These are phyloP conservation scores for Alouatta palliata DNA, from an alignment of 2,113 vertebrate genomes.

Conservation along the genomic window DNA sequence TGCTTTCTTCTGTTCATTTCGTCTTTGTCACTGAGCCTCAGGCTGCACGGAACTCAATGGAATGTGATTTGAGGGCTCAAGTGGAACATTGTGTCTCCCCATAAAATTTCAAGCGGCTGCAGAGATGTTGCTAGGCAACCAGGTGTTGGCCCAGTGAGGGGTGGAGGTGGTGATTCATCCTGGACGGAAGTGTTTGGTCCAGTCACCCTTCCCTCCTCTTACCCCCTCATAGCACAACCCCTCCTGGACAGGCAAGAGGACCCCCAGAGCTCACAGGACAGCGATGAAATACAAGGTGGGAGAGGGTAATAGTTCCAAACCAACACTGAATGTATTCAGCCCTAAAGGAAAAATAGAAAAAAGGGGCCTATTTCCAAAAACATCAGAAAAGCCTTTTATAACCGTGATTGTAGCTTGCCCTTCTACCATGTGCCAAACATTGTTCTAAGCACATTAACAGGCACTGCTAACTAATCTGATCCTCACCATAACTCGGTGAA, in stretches of 20 bases:
- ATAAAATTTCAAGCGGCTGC: background rate
- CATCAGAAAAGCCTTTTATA: background rate
- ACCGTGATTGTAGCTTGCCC: background rate
- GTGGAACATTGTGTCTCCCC: constrained; percentile 35
- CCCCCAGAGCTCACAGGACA: background rate
- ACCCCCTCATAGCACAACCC: background rate
- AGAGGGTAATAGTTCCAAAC: background rate
- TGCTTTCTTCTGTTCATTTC: background rate
- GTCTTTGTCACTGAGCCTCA: background rate
- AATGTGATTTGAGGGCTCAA: constrained; percentile 26
- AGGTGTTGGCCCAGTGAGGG: background rate
- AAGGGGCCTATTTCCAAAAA: background rate
- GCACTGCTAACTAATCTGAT: background rate
- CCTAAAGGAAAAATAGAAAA: background rate
- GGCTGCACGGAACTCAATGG: background rate
- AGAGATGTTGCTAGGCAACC: constrained; percentile 47
- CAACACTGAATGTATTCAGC: background rate
- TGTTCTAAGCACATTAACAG: background rate
- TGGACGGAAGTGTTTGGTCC: background rate
- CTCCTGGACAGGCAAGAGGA: background rate
- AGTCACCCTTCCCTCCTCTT: background rate
- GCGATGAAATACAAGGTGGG: background rate
- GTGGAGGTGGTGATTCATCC: background rate
- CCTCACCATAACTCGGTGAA: background rate
- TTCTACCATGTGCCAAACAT: background rate